Conservation (phyloP, 2,888 invertebrate genomes). For the Coleophora flavipennella region DNA sequence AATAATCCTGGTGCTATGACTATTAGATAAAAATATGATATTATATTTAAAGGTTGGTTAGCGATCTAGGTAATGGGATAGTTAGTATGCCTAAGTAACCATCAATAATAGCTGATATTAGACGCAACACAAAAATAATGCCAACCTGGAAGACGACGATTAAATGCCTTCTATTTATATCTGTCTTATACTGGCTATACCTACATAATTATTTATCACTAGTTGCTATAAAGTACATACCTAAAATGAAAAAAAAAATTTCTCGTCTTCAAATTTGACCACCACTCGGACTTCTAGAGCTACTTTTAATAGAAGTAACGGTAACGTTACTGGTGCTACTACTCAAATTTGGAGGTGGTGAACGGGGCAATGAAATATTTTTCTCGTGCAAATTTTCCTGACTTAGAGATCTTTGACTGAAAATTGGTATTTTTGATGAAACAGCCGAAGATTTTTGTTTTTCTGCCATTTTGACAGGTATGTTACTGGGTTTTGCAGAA, state of each 20-base stretch:
- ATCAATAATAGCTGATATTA: too few relatives aligned
- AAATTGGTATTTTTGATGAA: conserved; percentile 68
- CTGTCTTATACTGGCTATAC: too few relatives aligned
- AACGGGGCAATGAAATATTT: conserved; percentile 49
- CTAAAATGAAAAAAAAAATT: too few relatives aligned
- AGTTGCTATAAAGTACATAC: too few relatives aligned
- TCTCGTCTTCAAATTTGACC: conserved; percentile 42
- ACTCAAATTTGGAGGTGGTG: conserved; percentile 50
- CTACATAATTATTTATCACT: too few relatives aligned
- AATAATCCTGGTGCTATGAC: not conserved
- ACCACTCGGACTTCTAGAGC: conserved; percentile 70
- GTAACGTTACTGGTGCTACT: conserved; percentile 64
- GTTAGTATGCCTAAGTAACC: too few relatives aligned
- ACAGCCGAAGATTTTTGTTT: conserved; percentile 34
- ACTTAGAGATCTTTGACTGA: conserved; percentile 63
- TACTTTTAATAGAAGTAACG: conserved; percentile 76
- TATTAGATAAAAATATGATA: not conserved
- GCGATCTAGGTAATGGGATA: too few relatives aligned
- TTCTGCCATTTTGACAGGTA: conserved; percentile 55
- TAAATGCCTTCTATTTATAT: too few relatives aligned
- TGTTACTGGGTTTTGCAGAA: conserved; percentile 60
- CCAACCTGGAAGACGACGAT: too few relatives aligned
- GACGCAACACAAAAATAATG: too few relatives aligned
- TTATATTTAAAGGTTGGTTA: too few relatives aligned
- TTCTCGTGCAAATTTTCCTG: conserved; percentile 62